Base-by-base conservation (phyloP, 2,888 invertebrate species). In the Zaprionus obscuricornis region DNA sequence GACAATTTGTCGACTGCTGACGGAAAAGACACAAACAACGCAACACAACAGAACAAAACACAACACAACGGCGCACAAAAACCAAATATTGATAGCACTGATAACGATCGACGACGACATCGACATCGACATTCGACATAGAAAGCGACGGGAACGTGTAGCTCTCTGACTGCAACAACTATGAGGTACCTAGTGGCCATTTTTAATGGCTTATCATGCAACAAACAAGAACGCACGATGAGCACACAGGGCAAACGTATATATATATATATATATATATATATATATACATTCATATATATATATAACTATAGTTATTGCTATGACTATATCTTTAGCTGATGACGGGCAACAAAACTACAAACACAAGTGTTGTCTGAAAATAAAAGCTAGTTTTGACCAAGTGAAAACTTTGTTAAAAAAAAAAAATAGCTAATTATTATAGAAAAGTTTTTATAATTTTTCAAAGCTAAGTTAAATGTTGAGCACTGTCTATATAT, bases 191-290 rank as follows among this genome's bases (percentile, higher is more conserved):
- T 77, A 81, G 78, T 82, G 78, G 78, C 78, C 78, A 79, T 79
- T 79, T 79, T 79, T 77, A 77, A 77, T 82, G 71, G 85, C 85
- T 79, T 79, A 79, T 79, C 78, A 79, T 60, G 56, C 66, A 55
- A 29, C 71, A 69, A 66, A 68, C 55, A n/a, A n/a, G n/a, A 67
- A 18, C 36, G 40, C 29, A 58, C 24, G n/a, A 52, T 31, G 16
- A 31, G 8, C 31, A 5, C 16, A 34, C 37, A 7, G 6, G 17
- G 31, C 13, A 13, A 33, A 27, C 16, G 14, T 24, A 46, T 31
- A n/a, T 59, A 33, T 22, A 14, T 37, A 14, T 14, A 11, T 40
- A 11, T 24, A 24, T 16, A 10, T 52, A 24, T 14, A 37, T 2
- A 18, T 18, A 7, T 4, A 16, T 37, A 3, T 14, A n/a, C n/a